Conservation (phyloP, 2,113 vertebrate genomes). For the Aspiorhynchus laticeps region DNA sequence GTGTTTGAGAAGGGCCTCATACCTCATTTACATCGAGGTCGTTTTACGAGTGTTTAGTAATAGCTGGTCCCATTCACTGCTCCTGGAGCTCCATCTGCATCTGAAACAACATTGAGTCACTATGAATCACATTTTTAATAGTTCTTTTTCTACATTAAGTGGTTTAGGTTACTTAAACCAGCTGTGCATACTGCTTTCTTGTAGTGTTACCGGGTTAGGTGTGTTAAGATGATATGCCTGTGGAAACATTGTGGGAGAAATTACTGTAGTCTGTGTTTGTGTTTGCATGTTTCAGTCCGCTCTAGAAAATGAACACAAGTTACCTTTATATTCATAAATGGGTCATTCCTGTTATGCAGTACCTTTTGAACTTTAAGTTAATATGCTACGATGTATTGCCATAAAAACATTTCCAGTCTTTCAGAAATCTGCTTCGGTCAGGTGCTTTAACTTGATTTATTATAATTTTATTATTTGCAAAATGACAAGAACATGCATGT, state of each 20-base stretch:
- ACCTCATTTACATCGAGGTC: slow-evolving; percentile 50
- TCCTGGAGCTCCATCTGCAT: slow-evolving; percentile 18
- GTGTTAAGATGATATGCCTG: slow-evolving; percentile 26
- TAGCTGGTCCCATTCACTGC: slow-evolving; percentile 7
- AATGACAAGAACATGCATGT: too few species aligned
- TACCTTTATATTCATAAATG: slow-evolving; percentile 6
- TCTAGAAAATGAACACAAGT: not conserved
- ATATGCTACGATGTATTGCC: not conserved
- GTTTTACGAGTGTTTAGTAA: slow-evolving; percentile 54
- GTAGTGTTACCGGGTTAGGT: not conserved
- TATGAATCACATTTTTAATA: slow-evolving; percentile 31
- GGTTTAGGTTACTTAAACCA: slow-evolving; percentile 10
- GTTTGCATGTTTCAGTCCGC: not conserved
- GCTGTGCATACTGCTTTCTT: slow-evolving; percentile 14
- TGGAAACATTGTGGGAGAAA: slow-evolving; percentile 16
- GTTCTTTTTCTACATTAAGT: slow-evolving; percentile 6
- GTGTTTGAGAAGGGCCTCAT: slow-evolving; percentile 54
- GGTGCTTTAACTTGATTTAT: too few species aligned
- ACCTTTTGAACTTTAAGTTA: not conserved
- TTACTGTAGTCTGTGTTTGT: not conserved
- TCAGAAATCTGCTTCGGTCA: too few species aligned
- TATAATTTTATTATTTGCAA: too few species aligned
- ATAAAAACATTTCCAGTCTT: not conserved
- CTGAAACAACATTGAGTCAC: slow-evolving; percentile 41
- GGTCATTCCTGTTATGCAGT: not conserved